Conservation (phyloP, 2,888 invertebrate genomes). For the Polia nebulosa region DNA sequence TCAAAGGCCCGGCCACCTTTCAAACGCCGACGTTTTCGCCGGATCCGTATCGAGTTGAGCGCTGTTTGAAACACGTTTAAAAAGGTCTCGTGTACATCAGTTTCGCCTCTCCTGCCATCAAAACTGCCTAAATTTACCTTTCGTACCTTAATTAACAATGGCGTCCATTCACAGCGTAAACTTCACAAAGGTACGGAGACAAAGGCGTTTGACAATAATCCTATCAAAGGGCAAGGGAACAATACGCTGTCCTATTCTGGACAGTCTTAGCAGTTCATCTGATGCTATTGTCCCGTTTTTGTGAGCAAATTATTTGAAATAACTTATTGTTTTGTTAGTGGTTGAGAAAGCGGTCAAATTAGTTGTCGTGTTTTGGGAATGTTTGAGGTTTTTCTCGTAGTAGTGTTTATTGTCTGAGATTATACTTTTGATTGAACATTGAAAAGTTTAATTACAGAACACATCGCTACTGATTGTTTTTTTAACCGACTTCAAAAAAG, state of each 20-base stretch:
- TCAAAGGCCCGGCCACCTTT: constrained; percentile 35
- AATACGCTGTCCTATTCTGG: constrained; percentile 63
- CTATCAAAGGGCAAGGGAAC: constrained; percentile 65
- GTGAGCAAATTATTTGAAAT: constrained; percentile 39
- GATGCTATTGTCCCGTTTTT: constrained; percentile 54
- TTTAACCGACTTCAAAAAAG: too few species aligned
- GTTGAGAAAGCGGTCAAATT: not conserved
- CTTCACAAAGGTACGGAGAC: constrained; percentile 66
- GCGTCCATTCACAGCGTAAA: constrained; percentile 48
- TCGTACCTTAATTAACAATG: constrained; percentile 61
- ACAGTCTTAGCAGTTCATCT: constrained; percentile 55
- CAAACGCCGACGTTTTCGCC: constrained; percentile 18
- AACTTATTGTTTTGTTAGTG: constrained; percentile 29
- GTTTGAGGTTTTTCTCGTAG: not conserved
- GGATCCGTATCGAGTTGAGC: constrained; percentile 17
- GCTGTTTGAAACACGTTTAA: constrained; percentile 30
- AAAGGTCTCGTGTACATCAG: constrained; percentile 31
- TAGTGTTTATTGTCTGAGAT: too few species aligned
- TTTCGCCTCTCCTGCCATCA: constrained; percentile 35
- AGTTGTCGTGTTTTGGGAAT: not conserved
- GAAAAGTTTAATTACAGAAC: too few species aligned
- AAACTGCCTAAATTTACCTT: constrained; percentile 57
- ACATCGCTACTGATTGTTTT: too few species aligned
- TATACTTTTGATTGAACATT: too few species aligned
- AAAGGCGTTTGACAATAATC: constrained; percentile 68